A percentile compares a stretch with the other conserved stretches of the same genome.
These are phyloP conservation scores for Oryzias javanicus DNA, from an alignment of 2,113 vertebrate genomes.

Conservation along the genomic window DNA sequence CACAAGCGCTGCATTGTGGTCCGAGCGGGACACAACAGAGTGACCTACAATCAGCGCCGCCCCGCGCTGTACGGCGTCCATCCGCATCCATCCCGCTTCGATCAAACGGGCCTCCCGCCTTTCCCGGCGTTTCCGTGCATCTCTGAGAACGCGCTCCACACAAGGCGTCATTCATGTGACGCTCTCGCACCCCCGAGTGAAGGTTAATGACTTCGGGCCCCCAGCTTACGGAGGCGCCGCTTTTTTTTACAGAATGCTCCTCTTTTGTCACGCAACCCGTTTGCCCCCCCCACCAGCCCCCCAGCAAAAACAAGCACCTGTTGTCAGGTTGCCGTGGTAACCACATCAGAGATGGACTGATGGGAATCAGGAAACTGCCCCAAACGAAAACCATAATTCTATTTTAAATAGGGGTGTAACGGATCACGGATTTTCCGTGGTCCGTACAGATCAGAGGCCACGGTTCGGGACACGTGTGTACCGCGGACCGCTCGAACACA, in stretches of 20 bases:
- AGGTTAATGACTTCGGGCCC: conserved; percentile 8
- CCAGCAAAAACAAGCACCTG: no score
- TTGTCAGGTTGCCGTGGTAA: no score
- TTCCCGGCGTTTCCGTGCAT: conserved; percentile 30
- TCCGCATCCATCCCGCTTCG: conserved; percentile 17
- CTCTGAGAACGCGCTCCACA: conserved; percentile 20
- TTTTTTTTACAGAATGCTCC: neutral
- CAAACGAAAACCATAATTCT: no score
- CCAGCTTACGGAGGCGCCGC: neutral
- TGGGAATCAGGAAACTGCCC: no score
- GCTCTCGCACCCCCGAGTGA: conserved; percentile 4
- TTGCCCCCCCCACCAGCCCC: neutral
- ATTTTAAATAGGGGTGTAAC: no score
- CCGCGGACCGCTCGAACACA: no score
- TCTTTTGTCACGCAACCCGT: conserved; percentile 15
- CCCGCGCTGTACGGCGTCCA: neutral
- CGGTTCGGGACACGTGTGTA: no score
- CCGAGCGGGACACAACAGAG: no score
- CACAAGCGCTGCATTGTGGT: conserved; percentile 42
- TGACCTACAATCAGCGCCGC: no score
- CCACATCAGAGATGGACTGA: no score
- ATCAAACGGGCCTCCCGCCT: conserved; percentile 20
- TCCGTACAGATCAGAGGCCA: no score
- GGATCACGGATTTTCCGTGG: no score
- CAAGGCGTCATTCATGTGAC: conserved; percentile 4